Percentiles rank a stretch among this genome's conserved stretches.
Evolutionary conservation across 2,888 invertebrate species (phyloP).

Genomic region (Phalera bucephala): DNA sequence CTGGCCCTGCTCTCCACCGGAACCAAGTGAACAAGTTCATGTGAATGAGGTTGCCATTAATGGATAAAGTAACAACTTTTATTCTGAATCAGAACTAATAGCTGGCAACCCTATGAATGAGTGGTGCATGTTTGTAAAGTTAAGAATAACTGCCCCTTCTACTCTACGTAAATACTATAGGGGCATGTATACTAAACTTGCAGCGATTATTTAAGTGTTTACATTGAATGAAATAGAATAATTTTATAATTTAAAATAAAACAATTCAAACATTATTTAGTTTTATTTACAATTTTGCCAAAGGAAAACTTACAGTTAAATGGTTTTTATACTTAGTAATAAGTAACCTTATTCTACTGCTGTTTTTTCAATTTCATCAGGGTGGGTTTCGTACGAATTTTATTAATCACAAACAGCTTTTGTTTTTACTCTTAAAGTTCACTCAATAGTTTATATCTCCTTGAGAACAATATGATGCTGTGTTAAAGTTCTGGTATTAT

Average conservation of each 20-base stretch:
- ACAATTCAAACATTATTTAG: conserved; percentile 57
- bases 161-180: conserved; percentile 7
- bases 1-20: conserved; percentile 98
- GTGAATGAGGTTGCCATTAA: conserved; percentile 31
- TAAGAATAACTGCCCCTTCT: conserved; percentile 22
- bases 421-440: conserved; percentile 34
- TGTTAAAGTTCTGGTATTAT: conserved; percentile 16
- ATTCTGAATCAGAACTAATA: conserved; percentile 28
- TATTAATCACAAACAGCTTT: conserved; percentile 67
- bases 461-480: conserved; percentile 30
- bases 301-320: conserved; percentile 48
- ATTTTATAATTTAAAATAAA: conserved; percentile 70
- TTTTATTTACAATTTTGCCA: conserved; percentile 72
- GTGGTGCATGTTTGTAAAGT: conserved; percentile 25
- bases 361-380: conserved; percentile 48
- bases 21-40: conserved; percentile 82
- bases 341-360: conserved; percentile 42
- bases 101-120: conserved; percentile 29
- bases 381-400: conserved; percentile 64
- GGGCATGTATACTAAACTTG: conserved; percentile 25
- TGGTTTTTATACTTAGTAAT: conserved; percentile 41
- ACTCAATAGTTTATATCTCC: conserved; percentile 17
- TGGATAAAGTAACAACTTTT: conserved; percentile 14
- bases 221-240: conserved; percentile 37
- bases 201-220: conserved; percentile 34